Base-by-base conservation (phyloP, 1,140 invertebrate species). In the Laodelphax striatellus region DNA sequence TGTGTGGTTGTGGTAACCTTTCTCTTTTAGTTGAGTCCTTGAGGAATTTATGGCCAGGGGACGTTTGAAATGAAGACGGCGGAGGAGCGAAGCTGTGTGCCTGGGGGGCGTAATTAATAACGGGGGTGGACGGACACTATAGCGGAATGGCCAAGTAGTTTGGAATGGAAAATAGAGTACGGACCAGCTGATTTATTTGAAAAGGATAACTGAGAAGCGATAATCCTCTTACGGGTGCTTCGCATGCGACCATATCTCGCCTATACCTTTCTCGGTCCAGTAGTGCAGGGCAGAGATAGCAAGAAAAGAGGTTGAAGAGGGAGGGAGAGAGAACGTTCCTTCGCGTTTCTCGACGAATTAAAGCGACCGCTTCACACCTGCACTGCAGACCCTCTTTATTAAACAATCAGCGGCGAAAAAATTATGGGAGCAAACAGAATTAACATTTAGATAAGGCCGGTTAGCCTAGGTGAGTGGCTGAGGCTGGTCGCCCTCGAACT, bases 211-310 rank as follows among this genome's bases (percentile, higher is more conserved):
- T 11, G 46, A 50, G 46, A 50, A 50, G 46, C 21, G 46, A 50
- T 50, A 50, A 50, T 50, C 46, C 46, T 17, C 46, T 50, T 50
- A 50, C 21, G 46, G 46, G 21, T 17, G 16, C 46, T 50, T 50
- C 46, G 46, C 46, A 50, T 50, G 46, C 46, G 46, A 50, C 46
- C 46, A 22, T 50, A 50, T 50, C 46, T 50, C 46, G 46, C 16
- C 43, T 44, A 19, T 44, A 5, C 46, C 46, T 22, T 38, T 38
- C 34, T 38, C 10, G 34, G 34, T 38, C 34, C 34, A 38, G 34
- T 13, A 9, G 10, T 9, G 34, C 9, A 5, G 11, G 24, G 34
- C 34, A 38, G 34, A 38, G 4, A 38, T 38, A 38, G 34, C 34
- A 2, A 13, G 34, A 38, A 38, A 11, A 50, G 46, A 50, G 6